phyloP scores from a whole-genome alignment of 1,140 invertebrate genomes.

The Drosophila lowei region DNA sequence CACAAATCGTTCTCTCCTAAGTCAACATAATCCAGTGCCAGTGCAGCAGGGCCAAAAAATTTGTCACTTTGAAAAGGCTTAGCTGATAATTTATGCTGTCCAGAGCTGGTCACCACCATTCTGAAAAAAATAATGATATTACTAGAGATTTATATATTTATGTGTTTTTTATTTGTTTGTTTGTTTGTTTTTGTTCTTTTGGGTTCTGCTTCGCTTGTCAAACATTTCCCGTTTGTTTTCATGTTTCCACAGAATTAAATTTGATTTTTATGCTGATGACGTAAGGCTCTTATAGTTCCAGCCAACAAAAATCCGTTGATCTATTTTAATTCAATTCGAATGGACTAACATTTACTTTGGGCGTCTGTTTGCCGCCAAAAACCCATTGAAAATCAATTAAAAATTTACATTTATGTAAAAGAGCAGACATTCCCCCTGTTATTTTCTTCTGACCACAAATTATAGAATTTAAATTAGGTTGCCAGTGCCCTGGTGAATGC shows the following conservation, averaged over 20 bases:
- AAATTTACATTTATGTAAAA: conserved; percentile 44
- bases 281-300: conserved; percentile 17
- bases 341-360: conserved; percentile 43
- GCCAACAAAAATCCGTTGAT: conserved; percentile 18
- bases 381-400: conserved; percentile 45
- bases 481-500: not conserved
- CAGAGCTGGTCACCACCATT: conserved; percentile 22
- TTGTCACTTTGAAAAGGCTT: conserved; percentile 43
- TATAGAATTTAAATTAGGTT: conserved; percentile 45
- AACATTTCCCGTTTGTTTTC: conserved; percentile 7
- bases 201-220: not conserved
- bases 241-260: conserved; percentile 7
- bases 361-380: conserved; percentile 9
- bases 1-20: conserved; percentile 42
- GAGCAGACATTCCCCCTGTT: conserved; percentile 12
- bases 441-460: conserved; percentile 31
- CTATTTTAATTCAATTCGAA: conserved; percentile 43
- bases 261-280: conserved; percentile 40
- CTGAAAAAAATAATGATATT: conserved; percentile 24
- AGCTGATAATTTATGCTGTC: conserved; percentile 37
- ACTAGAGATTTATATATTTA: conserved; percentile 9
- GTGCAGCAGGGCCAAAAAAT: conserved; percentile 27
- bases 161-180: not conserved
- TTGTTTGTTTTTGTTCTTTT: not conserved
- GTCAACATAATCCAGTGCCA: conserved; percentile 34